Evolutionary conservation across 2,797 vertebrate genomes (phyloP), one percentile per base, ranked within the genome.

Genomic region (Percopsis omiscomaycus): DNA sequence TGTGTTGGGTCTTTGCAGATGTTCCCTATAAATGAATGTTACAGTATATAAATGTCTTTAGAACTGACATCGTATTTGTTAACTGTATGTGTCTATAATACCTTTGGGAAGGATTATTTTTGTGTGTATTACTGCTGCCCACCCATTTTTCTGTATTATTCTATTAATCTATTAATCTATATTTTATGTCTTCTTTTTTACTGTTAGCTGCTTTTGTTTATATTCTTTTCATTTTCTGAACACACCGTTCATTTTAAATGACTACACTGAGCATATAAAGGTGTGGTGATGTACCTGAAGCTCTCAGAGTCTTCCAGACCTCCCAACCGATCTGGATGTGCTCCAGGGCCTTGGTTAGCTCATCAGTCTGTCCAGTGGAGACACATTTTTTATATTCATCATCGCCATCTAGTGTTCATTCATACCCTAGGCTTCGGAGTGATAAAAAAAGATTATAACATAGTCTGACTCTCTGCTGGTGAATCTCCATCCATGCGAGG

Each of bases 261-360:
- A 29, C 6, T 54, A 28, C 13, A 44, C 28, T 30, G 15, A 27
- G 48, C 37, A 44, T 52, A 30, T 13, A 48, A 55, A 65, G 30
- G 11, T 48, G 47, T 42, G 14, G 46, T 45, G 28, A 79, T 22
- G 59, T 86, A 98, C 96, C 95, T 92, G 93, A 93, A 69, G 91
- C 73, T 84, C 94, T 96, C 68, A 99, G 87, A 51, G 88, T 81
- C 73, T 86, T 94, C 93, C 95, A 95, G 30, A 97, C 80, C 64
- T 92, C 90, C 82, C 88, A 92, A 78, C 96, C 98, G 2, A 86
- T 76, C 79, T 93, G 87, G 76, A 96, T 91, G 77, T 93, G 80
- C 14, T 96, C 91, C 83, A 96, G 86, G 64, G 93, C 91, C 78
- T 88, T 88, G 56, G 75, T 93, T 61, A 96, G 89, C 71, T 92